Conservation (phyloP, 1,140 invertebrate genomes). For the Riptortus pedestris region DNA sequence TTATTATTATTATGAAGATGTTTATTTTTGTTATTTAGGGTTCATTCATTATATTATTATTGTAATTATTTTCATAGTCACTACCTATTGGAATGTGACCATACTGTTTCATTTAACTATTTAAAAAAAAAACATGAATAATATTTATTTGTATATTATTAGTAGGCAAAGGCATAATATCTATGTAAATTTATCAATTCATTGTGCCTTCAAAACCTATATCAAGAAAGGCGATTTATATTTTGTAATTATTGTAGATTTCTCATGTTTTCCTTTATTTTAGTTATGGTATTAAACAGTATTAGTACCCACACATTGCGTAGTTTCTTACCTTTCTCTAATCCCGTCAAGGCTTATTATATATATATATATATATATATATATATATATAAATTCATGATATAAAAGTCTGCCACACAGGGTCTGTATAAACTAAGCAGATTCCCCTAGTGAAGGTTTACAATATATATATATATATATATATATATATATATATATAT, state of each 20-base stretch:
- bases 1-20: constrained; percentile 15
- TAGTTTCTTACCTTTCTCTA: too few relatives aligned
- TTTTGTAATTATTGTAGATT: constrained; percentile 18
- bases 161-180: not conserved
- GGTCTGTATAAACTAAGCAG: too few relatives aligned
- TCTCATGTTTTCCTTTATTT: constrained; percentile 11
- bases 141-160: constrained; percentile 12
- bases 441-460: too few relatives aligned
- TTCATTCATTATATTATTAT: constrained; percentile 2
- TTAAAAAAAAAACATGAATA: not conserved
- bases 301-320: constrained; percentile 7
- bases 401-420: too few relatives aligned
- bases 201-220: constrained; percentile 8
- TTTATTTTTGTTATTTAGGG: constrained; percentile 17
- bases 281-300: constrained; percentile 17
- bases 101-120: not conserved
- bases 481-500: too few relatives aligned
- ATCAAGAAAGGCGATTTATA: constrained; percentile 14
- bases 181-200: constrained; percentile 8
- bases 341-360: too few relatives aligned
- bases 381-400: too few relatives aligned
- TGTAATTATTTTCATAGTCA: too few relatives aligned
- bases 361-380: too few relatives aligned
- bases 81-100: constrained; percentile 5
- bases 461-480: too few relatives aligned